phyloP scores from a whole-genome alignment of 2,797 vertebrate genomes.

The Podargus strigoides region DNA sequence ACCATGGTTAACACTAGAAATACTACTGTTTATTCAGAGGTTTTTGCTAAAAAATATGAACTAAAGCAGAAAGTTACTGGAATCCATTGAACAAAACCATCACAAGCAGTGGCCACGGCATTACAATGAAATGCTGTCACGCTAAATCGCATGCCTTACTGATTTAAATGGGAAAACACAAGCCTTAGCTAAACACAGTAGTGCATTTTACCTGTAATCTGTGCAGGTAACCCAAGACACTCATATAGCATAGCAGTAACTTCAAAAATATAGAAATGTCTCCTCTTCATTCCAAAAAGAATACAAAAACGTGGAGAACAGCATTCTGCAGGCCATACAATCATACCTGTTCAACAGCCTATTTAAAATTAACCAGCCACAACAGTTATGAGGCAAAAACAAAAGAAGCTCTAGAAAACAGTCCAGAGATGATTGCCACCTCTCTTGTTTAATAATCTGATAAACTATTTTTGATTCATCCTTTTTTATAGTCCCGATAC shows the following conservation, averaged over 20 bases:
- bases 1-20: background rate
- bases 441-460: background rate
- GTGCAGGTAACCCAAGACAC: background rate
- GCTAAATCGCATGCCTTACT: accelerated
- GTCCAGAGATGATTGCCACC: background rate
- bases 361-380: background rate
- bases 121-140: background rate
- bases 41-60: background rate
- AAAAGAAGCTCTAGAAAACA: background rate
- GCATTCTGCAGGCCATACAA: background rate
- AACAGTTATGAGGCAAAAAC: background rate
- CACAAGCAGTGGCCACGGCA: background rate
- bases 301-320: background rate
- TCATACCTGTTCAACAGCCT: background rate
- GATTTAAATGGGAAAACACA: background rate
- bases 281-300: background rate
- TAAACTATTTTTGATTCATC: background rate
- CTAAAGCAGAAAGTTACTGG: background rate
- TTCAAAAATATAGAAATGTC: accelerated
- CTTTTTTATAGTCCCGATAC: background rate
- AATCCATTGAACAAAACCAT: background rate
- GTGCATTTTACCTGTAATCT: background rate
- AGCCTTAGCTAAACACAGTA: background rate
- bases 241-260: accelerated
- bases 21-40: background rate